Base-by-base conservation (phyloP, 2,113 vertebrate species). In the Zapornia atra region DNA sequence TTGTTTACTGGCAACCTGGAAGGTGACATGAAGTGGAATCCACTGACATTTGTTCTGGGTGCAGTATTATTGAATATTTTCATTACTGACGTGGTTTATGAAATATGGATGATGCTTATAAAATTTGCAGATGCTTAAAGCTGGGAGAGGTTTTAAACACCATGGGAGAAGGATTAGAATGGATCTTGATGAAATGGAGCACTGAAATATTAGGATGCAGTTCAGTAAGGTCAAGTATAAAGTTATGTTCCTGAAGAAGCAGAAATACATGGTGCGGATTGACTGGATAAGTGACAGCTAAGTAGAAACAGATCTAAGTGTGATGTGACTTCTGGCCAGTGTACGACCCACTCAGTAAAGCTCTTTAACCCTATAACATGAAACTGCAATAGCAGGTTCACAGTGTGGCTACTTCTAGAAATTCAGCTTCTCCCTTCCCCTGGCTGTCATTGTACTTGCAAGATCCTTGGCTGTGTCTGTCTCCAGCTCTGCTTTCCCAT, bases 31-130 rank as follows among this genome's bases (percentile, higher is more conserved):
- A 76, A 66, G 64, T 56, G 31, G 64, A 88, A 90, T 90, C 71
- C 40, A 75, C 46, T 93, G 81, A 48, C 0, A 36, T 88, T 83
- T 93, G 54, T 83, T 90, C 71, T 83, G 50, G 36, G 72, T 83
- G 56, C 1, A 0, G 15, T 90, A 48, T 85, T 85, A 79, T 66
- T 95, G 42, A 81, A 42, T 96, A 90, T 90, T 95, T 95, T 95
- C 71, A 86, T 92, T 93, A 93, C 72, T 83, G 82, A 63, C 91
- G 88, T 92, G 51, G 46, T 68, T 94, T 88, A 94, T 96, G 91
- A 95, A 93, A 92, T 93, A 96, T 94, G 86, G 72, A 96, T 93
- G 76, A 78, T 63, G 56, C 92, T 90, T 93, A 93, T 96, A 86
- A 93, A 95, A 94, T 88, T 88, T 94, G 59, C 90, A 94, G 54